A percentile compares a stretch with the other conserved stretches of the same genome.
These are phyloP conservation scores for Poecilobothrus nobilitatus DNA, from an alignment of 2,888 invertebrate genomes.

Conservation along the genomic window DNA sequence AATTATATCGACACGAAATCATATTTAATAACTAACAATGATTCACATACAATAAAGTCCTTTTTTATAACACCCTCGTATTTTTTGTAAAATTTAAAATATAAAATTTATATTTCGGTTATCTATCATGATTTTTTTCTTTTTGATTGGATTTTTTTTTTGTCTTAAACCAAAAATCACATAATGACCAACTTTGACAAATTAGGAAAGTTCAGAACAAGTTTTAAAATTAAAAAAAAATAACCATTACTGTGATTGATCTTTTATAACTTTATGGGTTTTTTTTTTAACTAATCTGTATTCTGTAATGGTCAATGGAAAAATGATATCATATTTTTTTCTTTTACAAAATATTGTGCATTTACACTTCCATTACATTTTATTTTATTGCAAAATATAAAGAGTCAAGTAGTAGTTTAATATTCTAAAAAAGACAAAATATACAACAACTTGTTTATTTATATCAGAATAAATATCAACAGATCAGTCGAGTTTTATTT, in stretches of 20 bases:
- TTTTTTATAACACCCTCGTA: too few relatives aligned
- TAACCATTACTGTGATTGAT: background rate
- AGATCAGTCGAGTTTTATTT: background rate
- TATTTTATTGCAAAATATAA: background rate
- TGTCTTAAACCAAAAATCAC: too few relatives aligned
- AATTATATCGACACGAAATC: too few relatives aligned
- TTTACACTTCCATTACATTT: too few relatives aligned
- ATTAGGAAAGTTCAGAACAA: constrained; percentile 1
- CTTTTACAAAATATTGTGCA: background rate
- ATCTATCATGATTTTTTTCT: too few relatives aligned
- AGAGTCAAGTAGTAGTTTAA: background rate
- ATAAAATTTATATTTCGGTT: too few relatives aligned
- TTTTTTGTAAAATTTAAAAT: too few relatives aligned
- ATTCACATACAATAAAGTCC: too few relatives aligned
- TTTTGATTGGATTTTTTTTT: too few relatives aligned
- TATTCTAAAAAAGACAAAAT: background rate
- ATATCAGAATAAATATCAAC: background rate
- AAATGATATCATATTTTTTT: background rate
- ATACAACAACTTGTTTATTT: too few relatives aligned
- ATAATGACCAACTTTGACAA: background rate
- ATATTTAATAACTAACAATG: too few relatives aligned
- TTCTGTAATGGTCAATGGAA: background rate
- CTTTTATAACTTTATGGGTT: background rate
- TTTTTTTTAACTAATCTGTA: background rate
- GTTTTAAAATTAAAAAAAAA: background rate